Evolutionary conservation across 2,888 invertebrate species (phyloP).

Genomic region (Lasioglossum marginatum): DNA sequence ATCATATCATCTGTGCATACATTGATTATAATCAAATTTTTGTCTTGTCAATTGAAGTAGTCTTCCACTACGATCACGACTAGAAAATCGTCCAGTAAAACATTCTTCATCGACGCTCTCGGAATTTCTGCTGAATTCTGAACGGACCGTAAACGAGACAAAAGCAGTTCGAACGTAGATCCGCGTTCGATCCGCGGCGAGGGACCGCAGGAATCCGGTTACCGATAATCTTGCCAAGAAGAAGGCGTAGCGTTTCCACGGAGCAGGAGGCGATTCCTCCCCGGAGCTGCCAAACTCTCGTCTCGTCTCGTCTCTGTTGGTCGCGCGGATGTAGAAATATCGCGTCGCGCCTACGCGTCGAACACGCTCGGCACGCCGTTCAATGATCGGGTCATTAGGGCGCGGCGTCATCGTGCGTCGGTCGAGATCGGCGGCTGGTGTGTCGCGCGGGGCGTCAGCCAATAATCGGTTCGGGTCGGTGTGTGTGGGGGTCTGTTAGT

Average conservation of each 20-base stretch:
- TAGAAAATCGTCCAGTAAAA: background rate
- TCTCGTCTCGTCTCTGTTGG: background rate
- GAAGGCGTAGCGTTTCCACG: slow-evolving; percentile 1
- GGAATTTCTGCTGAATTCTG: background rate
- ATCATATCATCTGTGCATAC: background rate
- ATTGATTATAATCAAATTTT: background rate
- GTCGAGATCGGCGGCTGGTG: background rate
- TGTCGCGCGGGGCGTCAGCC: slow-evolving; percentile 2
- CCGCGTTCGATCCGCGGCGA: background rate
- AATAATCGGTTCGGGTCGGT: slow-evolving; percentile 20
- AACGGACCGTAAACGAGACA: background rate
- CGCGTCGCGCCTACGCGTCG: slow-evolving; percentile 16
- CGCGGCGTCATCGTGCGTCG: slow-evolving; percentile 10
- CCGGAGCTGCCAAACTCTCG: slow-evolving; percentile 40
- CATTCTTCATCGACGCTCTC: background rate
- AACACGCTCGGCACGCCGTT: background rate
- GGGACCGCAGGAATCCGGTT: background rate
- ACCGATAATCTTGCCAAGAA: slow-evolving; percentile 3
- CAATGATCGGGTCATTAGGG: slow-evolving; percentile 44
- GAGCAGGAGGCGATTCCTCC: slow-evolving; percentile 5
- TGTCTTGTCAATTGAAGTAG: background rate
- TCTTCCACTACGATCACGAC: background rate
- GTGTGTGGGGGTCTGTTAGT: background rate
- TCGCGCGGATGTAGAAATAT: slow-evolving; percentile 24
- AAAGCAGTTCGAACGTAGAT: background rate